phyloP scores from a whole-genome alignment of 2,113 vertebrate genomes.

The Edolisoma coerulescens region DNA sequence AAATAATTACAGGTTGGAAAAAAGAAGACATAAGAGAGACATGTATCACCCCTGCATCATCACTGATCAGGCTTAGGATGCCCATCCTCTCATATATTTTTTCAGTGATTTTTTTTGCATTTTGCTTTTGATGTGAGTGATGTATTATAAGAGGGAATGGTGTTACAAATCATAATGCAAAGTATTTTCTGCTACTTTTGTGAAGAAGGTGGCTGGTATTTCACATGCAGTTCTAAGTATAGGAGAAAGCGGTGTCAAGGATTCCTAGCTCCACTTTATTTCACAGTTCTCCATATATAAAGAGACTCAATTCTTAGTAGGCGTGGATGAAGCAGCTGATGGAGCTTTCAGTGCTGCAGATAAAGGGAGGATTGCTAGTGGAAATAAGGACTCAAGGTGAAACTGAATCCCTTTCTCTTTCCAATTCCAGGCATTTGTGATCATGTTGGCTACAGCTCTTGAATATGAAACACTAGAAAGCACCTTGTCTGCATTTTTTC shows the following conservation, averaged over 20 bases:
- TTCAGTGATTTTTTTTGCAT: not conserved
- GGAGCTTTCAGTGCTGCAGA: not conserved
- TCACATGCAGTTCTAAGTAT: not conserved
- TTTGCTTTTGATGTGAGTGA: not conserved
- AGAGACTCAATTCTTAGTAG: not conserved
- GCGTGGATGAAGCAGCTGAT: not conserved
- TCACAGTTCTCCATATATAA: not conserved
- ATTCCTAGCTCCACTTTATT: not conserved
- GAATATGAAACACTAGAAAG: not conserved
- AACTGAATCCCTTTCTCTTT: not conserved
- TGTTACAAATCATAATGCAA: not conserved
- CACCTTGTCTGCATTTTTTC: not conserved
- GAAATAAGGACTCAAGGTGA: not conserved
- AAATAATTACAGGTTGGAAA: not conserved
- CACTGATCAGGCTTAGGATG: not conserved
- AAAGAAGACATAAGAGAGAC: not conserved
- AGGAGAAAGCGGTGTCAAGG: not conserved
- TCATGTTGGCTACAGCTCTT: not conserved
- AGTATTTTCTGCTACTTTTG: not conserved
- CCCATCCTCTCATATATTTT: not conserved
- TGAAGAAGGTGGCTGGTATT: not conserved
- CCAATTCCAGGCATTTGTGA: not conserved
- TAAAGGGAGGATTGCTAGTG: not conserved
- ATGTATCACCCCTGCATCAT: rapidly evolving
- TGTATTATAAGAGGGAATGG: not conserved